These are phyloP conservation scores for Antechinus flavipes DNA, from an alignment of 2,113 vertebrate species.

Conservation along the genomic window DNA sequence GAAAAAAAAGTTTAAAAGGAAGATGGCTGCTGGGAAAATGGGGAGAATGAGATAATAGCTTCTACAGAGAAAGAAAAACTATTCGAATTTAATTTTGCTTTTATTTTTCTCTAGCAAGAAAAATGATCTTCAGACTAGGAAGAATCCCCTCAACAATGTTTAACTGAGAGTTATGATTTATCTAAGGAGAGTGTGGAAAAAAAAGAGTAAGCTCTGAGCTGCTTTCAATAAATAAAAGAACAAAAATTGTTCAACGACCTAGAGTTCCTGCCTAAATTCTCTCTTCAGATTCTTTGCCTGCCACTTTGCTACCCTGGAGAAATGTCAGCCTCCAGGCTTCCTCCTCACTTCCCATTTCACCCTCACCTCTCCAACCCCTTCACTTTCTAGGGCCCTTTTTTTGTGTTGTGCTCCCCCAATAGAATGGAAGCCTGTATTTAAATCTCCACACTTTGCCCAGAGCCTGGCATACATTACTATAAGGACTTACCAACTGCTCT, in stretches of 20 bases:
- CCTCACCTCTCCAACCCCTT: neutral
- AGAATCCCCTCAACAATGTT: neutral
- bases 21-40: neutral
- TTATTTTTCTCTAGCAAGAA: neutral
- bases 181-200: neutral
- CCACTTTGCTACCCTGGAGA: neutral
- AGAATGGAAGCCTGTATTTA: neutral
- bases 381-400: neutral
- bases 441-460: neutral
- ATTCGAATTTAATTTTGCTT: neutral
- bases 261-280: neutral
- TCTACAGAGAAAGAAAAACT: neutral
- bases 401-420: neutral
- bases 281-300: neutral
- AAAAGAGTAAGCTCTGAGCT: neutral
- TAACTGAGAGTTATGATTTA: neutral
- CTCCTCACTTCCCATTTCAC: neutral
- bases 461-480: neutral
- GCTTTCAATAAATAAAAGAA: neutral
- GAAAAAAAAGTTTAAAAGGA: neutral
- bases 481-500: neutral
- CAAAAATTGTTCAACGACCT: neutral
- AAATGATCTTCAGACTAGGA: neutral
- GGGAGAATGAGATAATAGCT: neutral
- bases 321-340: neutral